Evolutionary conservation across 2,797 vertebrate species (phyloP).

Genomic region (Todus mexicanus): DNA sequence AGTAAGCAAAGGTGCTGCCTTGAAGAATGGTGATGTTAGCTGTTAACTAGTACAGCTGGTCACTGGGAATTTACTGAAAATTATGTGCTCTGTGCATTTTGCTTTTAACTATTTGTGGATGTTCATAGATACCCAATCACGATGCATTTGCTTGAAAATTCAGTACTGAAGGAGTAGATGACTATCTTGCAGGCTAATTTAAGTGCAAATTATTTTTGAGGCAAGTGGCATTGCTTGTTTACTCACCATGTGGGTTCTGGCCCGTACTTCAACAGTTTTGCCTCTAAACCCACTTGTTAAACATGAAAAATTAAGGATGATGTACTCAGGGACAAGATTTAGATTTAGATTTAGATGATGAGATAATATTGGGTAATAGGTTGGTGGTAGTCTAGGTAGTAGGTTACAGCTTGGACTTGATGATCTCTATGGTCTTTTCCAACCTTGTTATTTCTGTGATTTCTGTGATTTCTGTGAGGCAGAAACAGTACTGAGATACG

Average conservation of each 20-base stretch:
- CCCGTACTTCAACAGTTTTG: neutral
- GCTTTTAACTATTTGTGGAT: neutral
- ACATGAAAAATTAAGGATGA: neutral
- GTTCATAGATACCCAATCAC: neutral
- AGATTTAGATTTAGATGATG: too few species aligned
- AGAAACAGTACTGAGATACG: neutral
- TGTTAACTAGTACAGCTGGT: neutral
- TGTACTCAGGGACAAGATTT: too few species aligned
- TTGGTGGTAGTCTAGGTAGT: too few species aligned
- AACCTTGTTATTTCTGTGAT: too few species aligned
- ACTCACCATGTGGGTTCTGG: neutral
- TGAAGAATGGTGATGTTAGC: neutral
- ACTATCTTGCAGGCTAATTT: neutral
- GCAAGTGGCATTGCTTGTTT: neutral
- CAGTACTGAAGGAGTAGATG: neutral
- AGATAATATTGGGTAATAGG: too few species aligned
- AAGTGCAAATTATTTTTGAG: neutral
- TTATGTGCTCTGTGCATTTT: neutral
- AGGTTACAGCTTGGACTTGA: too few species aligned
- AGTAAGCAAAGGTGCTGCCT: neutral
- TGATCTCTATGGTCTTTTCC: too few species aligned
- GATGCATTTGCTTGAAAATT: neutral
- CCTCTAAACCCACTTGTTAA: neutral
- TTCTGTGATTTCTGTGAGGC: too few species aligned
- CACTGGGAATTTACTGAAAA: neutral